Evolutionary conservation across 2,113 vertebrate genomes (phyloP).

Genomic region (Nettapus auritus): DNA sequence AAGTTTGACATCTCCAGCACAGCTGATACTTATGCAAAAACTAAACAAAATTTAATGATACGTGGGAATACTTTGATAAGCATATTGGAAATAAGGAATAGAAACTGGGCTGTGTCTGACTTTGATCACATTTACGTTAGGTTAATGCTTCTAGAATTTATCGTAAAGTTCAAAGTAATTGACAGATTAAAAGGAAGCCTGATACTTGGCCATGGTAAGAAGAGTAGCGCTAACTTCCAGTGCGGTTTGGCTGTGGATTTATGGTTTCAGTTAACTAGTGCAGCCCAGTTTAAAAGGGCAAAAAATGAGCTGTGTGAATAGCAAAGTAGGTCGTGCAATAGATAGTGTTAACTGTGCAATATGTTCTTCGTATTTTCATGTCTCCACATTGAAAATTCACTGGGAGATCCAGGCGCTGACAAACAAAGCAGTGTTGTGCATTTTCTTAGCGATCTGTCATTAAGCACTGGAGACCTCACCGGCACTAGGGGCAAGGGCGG

Average conservation of each 20-base stretch:
- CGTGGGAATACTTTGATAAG: neutral
- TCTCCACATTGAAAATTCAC: neutral
- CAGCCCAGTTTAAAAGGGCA: neutral
- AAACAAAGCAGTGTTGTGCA: neutral
- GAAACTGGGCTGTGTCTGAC: neutral
- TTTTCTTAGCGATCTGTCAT: neutral
- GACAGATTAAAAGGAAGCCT: neutral
- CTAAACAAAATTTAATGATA: neutral
- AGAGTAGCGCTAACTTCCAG: neutral
- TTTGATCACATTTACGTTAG: neutral
- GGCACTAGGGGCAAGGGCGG: neutral
- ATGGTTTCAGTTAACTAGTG: neutral
- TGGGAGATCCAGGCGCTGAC: neutral
- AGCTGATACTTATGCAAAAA: neutral
- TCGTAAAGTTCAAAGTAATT: neutral
- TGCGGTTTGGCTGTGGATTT: neutral
- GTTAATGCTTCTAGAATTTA: neutral
- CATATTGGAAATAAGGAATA: neutral
- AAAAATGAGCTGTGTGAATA: neutral
- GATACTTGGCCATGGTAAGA: neutral
- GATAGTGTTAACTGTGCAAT: accelerated
- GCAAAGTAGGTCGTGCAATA: neutral
- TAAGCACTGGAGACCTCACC: neutral
- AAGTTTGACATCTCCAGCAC: neutral
- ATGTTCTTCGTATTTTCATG: neutral